Conservation (phyloP, 2,888 invertebrate genomes). For the Rhimphoctona megacephalus region DNA sequence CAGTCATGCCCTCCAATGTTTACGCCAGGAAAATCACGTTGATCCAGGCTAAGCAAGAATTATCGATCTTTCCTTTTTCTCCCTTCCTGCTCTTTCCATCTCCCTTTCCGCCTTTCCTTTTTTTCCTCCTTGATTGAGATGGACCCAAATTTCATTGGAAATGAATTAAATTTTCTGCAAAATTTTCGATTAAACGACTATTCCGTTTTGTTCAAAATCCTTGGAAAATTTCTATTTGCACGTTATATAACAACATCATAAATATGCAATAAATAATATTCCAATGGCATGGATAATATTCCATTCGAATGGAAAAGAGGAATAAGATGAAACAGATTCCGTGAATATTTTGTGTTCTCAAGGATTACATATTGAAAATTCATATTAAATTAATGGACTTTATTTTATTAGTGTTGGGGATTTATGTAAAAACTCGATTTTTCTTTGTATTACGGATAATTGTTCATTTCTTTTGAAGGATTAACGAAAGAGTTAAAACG, state of each 20-base stretch:
- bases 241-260: background rate
- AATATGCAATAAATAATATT: too few relatives aligned
- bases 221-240: background rate
- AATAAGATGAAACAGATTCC: too few relatives aligned
- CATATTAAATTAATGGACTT: too few relatives aligned
- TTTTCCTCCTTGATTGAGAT: slow-evolving; percentile 30
- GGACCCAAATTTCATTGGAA: slow-evolving; percentile 31
- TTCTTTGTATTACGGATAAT: too few relatives aligned
- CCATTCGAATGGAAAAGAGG: too few relatives aligned
- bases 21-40: slow-evolving; percentile 26
- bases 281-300: too few relatives aligned
- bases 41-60: slow-evolving; percentile 40
- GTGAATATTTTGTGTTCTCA: too few relatives aligned
- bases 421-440: too few relatives aligned
- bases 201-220: slow-evolving; percentile 12
- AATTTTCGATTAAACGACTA: slow-evolving; percentile 48
- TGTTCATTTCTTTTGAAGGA: too few relatives aligned
- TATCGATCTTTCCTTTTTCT: slow-evolving; percentile 45
- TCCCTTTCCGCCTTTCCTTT: background rate
- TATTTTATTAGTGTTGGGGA: too few relatives aligned
- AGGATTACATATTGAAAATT: too few relatives aligned
- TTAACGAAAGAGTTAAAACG: too few relatives aligned
- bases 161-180: slow-evolving; percentile 57
- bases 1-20: slow-evolving; percentile 35
- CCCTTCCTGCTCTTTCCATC: background rate